Base-by-base conservation (phyloP, 2,888 invertebrate species). In the Selenia dentaria region DNA sequence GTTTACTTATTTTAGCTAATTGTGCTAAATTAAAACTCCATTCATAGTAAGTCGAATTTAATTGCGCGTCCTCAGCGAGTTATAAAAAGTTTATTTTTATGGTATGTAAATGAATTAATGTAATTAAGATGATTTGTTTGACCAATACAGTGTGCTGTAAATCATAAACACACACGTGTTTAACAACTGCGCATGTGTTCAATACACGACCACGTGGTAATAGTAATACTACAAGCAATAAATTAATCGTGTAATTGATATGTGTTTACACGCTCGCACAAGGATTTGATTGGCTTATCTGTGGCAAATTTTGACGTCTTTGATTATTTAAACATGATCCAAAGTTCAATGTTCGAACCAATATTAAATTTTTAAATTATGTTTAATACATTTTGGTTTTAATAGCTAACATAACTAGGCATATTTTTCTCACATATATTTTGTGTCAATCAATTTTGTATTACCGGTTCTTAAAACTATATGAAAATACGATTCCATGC, bases 191-290 rank as follows among this genome's bases (percentile, higher is more conserved):
- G 47, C 41, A 42, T 42, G 42, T 34, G 39, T 44, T 22, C 37
- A 38, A 47, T 27, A 46, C 31, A 24, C 20, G 27, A 46, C 51
- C 56, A 56, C 54, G 53, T 56, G 56, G 24, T 39, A 29, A 20
- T 38, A 42, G 37, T 47, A 38, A 18, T 55, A 51, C 43, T 46
- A 33, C 37, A 46, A 29, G 45, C 33, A 34, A 41, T 51, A 51
- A 46, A 51, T 45, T 43, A 39, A 43, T 51, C 40, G 16, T 11
- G 0, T 49, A 32, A 39, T 49, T 44, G 20, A 39, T 35, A 22
- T 48, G 41, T 39, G 38, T 8, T 26, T 24, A 28, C 8, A 35
- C 12, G 9, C 9, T n/a, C 5, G 20, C 4, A 10, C 18, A 20
- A 2, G 10, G 18, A 28, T 29, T n/a, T 9, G 31, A 37, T 24